phyloP scores from a whole-genome alignment of 2,797 vertebrate species.

The Amphiprion clarkii region DNA sequence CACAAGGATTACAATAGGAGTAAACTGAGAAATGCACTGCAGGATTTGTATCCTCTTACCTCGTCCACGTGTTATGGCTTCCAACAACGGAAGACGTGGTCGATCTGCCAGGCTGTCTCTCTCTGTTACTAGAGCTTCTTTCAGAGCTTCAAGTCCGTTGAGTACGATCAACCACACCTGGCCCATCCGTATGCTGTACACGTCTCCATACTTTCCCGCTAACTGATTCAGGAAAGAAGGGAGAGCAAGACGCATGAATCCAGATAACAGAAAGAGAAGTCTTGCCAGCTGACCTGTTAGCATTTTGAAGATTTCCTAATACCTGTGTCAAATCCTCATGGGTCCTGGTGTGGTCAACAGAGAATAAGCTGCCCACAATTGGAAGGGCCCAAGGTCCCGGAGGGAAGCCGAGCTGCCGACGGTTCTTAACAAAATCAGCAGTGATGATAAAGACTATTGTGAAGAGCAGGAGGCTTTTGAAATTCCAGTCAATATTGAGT shows the following conservation, averaged over 20 bases:
- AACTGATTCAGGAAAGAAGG: constrained; percentile 70
- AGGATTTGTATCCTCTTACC: constrained; percentile 34
- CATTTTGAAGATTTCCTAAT: neutral
- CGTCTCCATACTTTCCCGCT: constrained; percentile 76
- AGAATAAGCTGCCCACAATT: constrained; percentile 68
- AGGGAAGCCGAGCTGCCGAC: constrained; percentile 42
- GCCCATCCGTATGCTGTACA: constrained; percentile 65
- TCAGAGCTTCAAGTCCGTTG: constrained; percentile 74
- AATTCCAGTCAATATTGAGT: constrained; percentile 40
- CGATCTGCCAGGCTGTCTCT: constrained; percentile 76
- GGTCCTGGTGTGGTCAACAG: constrained; percentile 38
- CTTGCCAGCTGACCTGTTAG: neutral
- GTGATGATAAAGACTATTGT: constrained; percentile 52
- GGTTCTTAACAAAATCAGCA: constrained; percentile 63
- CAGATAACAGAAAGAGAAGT: neutral
- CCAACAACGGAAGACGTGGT: neutral
- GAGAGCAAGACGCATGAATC: neutral
- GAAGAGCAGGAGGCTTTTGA: constrained; percentile 66
- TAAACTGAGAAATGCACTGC: neutral
- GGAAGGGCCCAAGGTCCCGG: constrained; percentile 71
- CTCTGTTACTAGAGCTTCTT: constrained; percentile 83
- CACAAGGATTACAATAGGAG: neutral
- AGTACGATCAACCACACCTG: constrained; percentile 41
- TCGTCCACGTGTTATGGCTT: constrained; percentile 9
- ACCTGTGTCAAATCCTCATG: constrained; percentile 66